A percentile compares a stretch with the other conserved stretches of the same genome.
phyloP scores from a whole-genome alignment of 2,113 vertebrate species.

The Chaenogobius annularis region DNA sequence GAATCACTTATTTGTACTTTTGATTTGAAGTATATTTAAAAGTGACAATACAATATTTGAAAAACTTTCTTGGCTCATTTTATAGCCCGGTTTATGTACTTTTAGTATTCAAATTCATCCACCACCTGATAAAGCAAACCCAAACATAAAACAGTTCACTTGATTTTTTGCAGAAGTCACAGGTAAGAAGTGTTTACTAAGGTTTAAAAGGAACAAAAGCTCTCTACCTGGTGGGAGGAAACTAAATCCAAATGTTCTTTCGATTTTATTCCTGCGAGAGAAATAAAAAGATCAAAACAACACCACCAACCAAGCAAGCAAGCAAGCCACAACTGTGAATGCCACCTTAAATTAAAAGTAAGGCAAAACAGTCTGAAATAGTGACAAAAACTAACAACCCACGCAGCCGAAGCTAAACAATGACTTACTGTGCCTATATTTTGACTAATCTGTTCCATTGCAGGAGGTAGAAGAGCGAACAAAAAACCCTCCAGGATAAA shows the following conservation, averaged over 20 bases:
- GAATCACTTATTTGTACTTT: not conserved
- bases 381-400: not conserved
- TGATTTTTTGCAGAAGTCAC: not conserved
- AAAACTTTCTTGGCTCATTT: not conserved
- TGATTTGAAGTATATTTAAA: not conserved
- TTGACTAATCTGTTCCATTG: conserved; percentile 16
- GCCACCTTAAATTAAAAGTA: not conserved
- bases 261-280: not conserved
- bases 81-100: not conserved
- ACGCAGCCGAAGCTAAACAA: not conserved
- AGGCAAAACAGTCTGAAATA: not conserved
- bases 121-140: not conserved
- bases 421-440: conserved; percentile 3
- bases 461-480: conserved; percentile 80
- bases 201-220: not conserved
- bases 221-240: not conserved
- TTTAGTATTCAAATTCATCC: not conserved
- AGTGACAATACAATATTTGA: not conserved
- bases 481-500: conserved; percentile 76
- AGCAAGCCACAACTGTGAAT: not conserved
- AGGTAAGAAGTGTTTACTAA: conserved; percentile 1
- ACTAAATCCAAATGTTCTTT: not conserved
- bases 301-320: not conserved
- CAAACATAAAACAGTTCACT: not conserved
- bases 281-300: conserved; percentile 2